These are phyloP conservation scores for Aporrectodea caliginosa DNA, from an alignment of 1,140 invertebrate species.

Conservation along the genomic window DNA sequence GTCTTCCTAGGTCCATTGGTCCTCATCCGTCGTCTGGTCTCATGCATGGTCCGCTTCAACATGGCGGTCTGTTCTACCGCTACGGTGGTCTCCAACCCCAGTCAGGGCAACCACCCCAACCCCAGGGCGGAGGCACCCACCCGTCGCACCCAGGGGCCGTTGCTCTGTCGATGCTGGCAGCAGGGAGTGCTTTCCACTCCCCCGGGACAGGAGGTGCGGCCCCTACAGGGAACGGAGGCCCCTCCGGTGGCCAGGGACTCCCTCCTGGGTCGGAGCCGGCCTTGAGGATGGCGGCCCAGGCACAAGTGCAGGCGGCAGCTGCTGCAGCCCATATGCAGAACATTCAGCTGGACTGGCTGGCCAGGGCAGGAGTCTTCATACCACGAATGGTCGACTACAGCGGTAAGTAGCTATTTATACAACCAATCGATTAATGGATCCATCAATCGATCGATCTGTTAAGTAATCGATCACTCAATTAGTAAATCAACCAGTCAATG, in stretches of 20 bases:
- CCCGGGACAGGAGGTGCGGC: neutral
- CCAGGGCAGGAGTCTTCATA: slow-evolving; percentile 27
- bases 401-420: no score
- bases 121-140: neutral
- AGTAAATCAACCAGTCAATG: no score
- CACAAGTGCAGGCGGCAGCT: neutral
- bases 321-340: slow-evolving; percentile 21
- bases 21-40: neutral
- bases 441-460: no score
- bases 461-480: no score
- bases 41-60: neutral
- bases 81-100: neutral
- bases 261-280: neutral
- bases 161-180: slow-evolving; percentile 2
- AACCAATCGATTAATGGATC: no score
- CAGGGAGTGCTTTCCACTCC: slow-evolving; percentile 19
- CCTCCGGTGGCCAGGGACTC: neutral
- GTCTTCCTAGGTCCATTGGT: neutral
- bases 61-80: neutral
- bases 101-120: neutral
- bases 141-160: neutral
- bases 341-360: slow-evolving; percentile 29
- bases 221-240: neutral
- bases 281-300: neutral
- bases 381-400: slow-evolving; percentile 22